Conservation (phyloP, 2,113 vertebrate genomes). For the Edolisoma coerulescens region DNA sequence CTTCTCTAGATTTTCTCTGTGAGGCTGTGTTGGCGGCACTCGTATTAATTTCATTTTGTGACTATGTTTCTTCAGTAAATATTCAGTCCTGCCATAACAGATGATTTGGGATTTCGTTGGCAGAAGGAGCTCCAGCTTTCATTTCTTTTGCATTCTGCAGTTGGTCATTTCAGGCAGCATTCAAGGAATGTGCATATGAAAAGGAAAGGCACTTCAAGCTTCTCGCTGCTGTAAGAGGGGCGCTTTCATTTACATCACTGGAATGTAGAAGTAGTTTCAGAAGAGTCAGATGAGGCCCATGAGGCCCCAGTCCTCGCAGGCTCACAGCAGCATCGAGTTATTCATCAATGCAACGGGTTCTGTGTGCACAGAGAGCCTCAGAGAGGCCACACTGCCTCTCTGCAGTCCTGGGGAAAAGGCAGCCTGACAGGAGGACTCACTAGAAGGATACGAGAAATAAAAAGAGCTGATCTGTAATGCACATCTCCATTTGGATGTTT, state of each 20-base stretch:
- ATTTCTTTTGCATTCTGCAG: not conserved
- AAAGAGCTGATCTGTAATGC: not conserved
- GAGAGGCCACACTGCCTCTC: not conserved
- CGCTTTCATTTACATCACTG: conserved; percentile 7
- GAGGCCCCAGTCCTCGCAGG: not conserved
- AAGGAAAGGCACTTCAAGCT: conserved; percentile 22
- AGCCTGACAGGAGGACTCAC: not conserved
- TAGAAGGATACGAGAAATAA: not conserved
- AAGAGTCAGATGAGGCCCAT: not conserved
- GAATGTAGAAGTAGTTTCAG: not conserved
- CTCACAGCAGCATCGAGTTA: not conserved
- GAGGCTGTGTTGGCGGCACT: not conserved
- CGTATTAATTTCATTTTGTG: conserved; percentile 12
- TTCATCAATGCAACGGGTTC: not conserved
- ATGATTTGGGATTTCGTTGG: not conserved
- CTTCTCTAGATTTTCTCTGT: not conserved
- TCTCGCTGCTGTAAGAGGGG: not conserved
- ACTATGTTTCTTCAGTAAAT: not conserved
- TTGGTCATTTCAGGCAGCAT: conserved; percentile 14
- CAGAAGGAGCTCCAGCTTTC: not conserved
- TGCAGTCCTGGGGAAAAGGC: accelerated
- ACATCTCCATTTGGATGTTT: not conserved
- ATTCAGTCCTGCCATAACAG: not conserved
- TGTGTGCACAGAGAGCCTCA: not conserved
- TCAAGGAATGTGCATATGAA: not conserved